Percentiles rank a stretch among this genome's conserved stretches.
Conservation (phyloP, 2,797 vertebrate species). For the Danio kyathit region DNA sequence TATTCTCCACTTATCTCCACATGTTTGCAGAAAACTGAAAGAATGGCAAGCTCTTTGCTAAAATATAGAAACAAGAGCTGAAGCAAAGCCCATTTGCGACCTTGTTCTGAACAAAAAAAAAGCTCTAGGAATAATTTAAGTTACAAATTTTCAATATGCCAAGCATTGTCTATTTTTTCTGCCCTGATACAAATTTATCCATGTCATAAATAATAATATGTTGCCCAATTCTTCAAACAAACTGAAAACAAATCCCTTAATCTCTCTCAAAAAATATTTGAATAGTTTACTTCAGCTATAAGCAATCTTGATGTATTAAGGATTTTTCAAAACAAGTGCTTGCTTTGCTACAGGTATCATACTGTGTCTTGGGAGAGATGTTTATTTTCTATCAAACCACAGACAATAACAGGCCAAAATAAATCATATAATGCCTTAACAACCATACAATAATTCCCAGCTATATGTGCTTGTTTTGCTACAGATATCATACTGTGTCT, state of each 20-base stretch:
- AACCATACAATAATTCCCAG: too few species aligned
- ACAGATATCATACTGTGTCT: too few species aligned
- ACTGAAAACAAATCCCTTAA: not conserved
- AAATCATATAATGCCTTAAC: too few species aligned
- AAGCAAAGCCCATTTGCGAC: not conserved
- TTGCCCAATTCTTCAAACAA: slow-evolving; percentile 4
- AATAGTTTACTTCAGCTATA: not conserved
- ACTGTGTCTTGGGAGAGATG: not conserved
- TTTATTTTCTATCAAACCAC: not conserved
- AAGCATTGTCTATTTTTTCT: not conserved
- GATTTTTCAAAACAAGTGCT: not conserved
- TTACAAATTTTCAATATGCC: not conserved
- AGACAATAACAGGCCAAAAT: not conserved
- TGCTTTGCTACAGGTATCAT: not conserved
- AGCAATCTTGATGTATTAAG: not conserved
- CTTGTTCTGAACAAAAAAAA: not conserved
- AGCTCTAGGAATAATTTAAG: not conserved
- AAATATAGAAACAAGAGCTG: not conserved
- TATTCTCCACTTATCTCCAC: slow-evolving; percentile 1
- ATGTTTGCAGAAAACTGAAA: not conserved
- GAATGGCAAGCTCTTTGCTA: not conserved
- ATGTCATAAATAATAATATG: slow-evolving; percentile 14
- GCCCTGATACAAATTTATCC: not conserved
- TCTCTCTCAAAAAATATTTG: slow-evolving; percentile 11
- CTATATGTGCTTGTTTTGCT: too few species aligned